Base-by-base conservation (phyloP, 2,797 vertebrate species). In the Poliocrania exsul region DNA sequence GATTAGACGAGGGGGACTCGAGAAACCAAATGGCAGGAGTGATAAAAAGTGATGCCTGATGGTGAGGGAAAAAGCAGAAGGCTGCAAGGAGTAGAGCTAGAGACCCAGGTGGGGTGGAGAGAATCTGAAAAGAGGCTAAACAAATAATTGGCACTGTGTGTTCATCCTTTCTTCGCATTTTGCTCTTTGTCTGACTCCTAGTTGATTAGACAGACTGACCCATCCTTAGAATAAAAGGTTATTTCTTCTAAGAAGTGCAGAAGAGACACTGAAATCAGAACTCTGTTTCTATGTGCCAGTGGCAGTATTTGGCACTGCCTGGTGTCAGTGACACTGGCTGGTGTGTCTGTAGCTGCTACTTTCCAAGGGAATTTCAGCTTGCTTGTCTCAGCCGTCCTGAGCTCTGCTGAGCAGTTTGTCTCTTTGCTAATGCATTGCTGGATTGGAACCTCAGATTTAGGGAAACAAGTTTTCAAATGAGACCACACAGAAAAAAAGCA, bases 81-180 rank as follows among this genome's bases (percentile, higher is more conserved):
- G 17, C 49, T 82, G 79, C 20, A 71, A 72, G 60, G 31, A 58
- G 29, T 5, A 24, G 71, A 88, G 72, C 79, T 86, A 19, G 87
- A 78, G 80, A 74, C 25, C 26, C 8, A 1, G 15, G 28, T 84
- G 33, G 18, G 58, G 66, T 90, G 58, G 64, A 85, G 65, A 77
- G 69, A 66, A 66, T 93, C 82, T 37, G 61, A 95, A 91, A 77
- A 51, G 35, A 77, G 70, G 57, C 60, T 66, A 89, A 82, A 78
- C 65, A 65, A 89, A 86, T 94, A 66, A 96, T 46, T 93, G 93
- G 29, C 44, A 31, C 37, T 53, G 24, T 56, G 31, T 18, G 44
- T 16, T 86, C 81, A 10, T 42, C 44, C 46, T 65, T 77, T 65
- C 56, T 90, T 93, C 53, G 79, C 15, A 4, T 44, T 87, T 91